These are phyloP conservation scores for Sericinus montela DNA, from an alignment of 2,888 invertebrate species.

Conservation along the genomic window DNA sequence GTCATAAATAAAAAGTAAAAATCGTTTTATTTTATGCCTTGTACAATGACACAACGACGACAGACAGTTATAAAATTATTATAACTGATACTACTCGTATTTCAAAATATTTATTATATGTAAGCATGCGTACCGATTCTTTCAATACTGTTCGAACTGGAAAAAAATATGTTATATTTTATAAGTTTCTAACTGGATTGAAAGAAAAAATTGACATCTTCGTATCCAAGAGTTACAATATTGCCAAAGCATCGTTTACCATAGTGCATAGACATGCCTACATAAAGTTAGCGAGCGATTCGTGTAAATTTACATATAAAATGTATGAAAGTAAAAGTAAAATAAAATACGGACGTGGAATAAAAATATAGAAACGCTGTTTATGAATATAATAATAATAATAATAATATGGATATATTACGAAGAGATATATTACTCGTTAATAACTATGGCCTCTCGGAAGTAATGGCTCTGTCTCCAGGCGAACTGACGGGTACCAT, in stretches of 20 bases:
- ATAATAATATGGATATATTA: conserved; percentile 58
- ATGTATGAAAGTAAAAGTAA: conserved; percentile 38
- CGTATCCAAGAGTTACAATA: conserved; percentile 23
- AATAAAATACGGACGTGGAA: conserved; percentile 49
- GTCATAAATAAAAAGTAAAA: too few species aligned
- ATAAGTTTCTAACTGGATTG: conserved; percentile 35
- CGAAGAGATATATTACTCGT: conserved; percentile 85
- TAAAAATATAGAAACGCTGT: conserved; percentile 58
- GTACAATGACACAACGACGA: neutral
- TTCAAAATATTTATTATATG: conserved; percentile 14
- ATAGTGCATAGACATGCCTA: conserved; percentile 66
- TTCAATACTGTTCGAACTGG: conserved; percentile 59
- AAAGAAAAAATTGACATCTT: conserved; percentile 5
- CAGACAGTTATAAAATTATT: neutral
- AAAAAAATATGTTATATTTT: conserved; percentile 51
- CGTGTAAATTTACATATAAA: conserved; percentile 42
- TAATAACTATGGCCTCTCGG: conserved; percentile 95
- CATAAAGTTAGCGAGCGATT: conserved; percentile 51
- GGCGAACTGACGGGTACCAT: conserved; percentile 84
- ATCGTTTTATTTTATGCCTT: conserved; percentile 1
- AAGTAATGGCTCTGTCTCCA: conserved; percentile 98
- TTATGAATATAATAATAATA: conserved; percentile 70
- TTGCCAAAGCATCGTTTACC: conserved; percentile 49
- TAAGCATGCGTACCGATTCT: conserved; percentile 68
- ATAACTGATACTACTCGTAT: conserved; percentile 21